Evolutionary conservation across 2,888 invertebrate species (phyloP).

Genomic region (Rosalia funebris): DNA sequence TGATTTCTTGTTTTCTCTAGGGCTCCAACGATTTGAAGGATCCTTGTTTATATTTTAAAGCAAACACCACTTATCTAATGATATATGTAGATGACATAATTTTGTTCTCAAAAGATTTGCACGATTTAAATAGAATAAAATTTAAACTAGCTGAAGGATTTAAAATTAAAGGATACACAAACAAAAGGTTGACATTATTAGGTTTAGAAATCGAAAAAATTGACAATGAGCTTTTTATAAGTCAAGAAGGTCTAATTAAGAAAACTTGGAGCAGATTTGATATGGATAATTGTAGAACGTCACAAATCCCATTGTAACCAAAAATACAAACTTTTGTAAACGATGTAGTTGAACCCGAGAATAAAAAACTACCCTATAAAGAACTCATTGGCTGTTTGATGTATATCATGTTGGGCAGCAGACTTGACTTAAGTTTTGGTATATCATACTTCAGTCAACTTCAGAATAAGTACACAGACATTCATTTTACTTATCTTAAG

Average conservation of each 20-base stretch:
- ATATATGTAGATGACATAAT: no score
- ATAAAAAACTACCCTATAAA: slow-evolving; percentile 1
- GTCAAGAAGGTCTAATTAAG: slow-evolving; percentile 10
- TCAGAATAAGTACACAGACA: background rate
- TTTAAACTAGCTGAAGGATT: background rate
- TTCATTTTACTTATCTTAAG: background rate
- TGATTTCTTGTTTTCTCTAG: slow-evolving; percentile 5
- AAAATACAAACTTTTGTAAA: no score
- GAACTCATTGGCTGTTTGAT: slow-evolving; percentile 13
- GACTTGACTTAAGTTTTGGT: slow-evolving; percentile 22
- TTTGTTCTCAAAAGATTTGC: slow-evolving; percentile 8
- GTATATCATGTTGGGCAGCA: slow-evolving; percentile 15
- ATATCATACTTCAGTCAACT: slow-evolving; percentile 9
- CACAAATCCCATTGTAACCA: slow-evolving; percentile 4
- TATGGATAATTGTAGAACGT: slow-evolving; percentile 21
- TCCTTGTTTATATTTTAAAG: slow-evolving; percentile 19
- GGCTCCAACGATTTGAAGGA: slow-evolving; percentile 15
- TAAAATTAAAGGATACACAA: slow-evolving; percentile 23
- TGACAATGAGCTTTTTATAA: slow-evolving; percentile 13
- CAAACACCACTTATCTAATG: background rate
- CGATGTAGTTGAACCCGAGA: background rate
- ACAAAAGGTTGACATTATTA: slow-evolving; percentile 5
- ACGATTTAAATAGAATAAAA: slow-evolving; percentile 7
- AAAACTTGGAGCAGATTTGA: slow-evolving; percentile 13
- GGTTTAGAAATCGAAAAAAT: slow-evolving; percentile 20